These are phyloP conservation scores for Drosophila obscura DNA, from an alignment of 1,140 invertebrate species.

Conservation along the genomic window DNA sequence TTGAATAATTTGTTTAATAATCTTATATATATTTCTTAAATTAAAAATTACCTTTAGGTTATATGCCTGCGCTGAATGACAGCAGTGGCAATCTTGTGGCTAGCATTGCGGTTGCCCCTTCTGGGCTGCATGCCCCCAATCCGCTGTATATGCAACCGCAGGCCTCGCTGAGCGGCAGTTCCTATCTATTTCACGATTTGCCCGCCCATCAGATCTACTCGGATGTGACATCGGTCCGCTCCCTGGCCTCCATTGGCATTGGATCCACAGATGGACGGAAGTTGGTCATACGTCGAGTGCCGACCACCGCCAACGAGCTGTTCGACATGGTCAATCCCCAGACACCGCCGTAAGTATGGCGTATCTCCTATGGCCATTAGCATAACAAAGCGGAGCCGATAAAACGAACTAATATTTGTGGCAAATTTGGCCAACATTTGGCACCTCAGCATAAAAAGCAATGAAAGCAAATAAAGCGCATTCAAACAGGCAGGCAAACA, in stretches of 20 bases:
- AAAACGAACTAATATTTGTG: conserved; percentile 50
- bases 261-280: conserved; percentile 93
- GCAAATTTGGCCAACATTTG: conserved; percentile 74
- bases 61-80: conserved; percentile 61
- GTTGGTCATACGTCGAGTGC: conserved; percentile 91
- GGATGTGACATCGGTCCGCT: conserved; percentile 89
- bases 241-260: conserved; percentile 92
- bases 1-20: too few species aligned
- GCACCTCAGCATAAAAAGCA: conserved; percentile 51
- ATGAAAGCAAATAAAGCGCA: too few species aligned
- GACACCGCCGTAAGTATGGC: conserved; percentile 92
- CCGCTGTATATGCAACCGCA: conserved; percentile 76
- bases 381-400: conserved; percentile 48
- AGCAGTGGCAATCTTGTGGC: conserved; percentile 64
- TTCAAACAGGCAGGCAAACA: conserved; percentile 42
- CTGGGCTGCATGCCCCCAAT: conserved; percentile 56
- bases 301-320: conserved; percentile 91
- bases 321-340: conserved; percentile 92
- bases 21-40: too few species aligned
- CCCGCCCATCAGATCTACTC: conserved; percentile 84
- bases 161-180: conserved; percentile 77
- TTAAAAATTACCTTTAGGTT: conserved; percentile 39
- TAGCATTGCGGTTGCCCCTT: conserved; percentile 32
- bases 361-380: conserved; percentile 54
- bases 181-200: conserved; percentile 84